These are phyloP conservation scores for Leptura quadrifasciata DNA, from an alignment of 2,888 invertebrate genomes.

Conservation along the genomic window DNA sequence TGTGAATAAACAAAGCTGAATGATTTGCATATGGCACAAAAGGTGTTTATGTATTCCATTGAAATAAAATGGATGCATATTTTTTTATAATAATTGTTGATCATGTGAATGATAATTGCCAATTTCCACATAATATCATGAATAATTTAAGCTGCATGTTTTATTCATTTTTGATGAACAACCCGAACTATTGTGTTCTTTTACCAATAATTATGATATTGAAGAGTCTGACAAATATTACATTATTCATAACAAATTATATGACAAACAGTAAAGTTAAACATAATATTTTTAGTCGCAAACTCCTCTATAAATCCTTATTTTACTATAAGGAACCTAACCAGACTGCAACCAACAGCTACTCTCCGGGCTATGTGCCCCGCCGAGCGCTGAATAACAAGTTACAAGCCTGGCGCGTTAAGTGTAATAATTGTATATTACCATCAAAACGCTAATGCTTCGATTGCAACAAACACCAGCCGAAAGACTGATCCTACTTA, in stretches of 20 bases:
- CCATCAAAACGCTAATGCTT: too few relatives aligned
- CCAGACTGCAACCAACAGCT: too few relatives aligned
- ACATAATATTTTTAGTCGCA: too few relatives aligned
- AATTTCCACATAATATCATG: constrained; percentile 32
- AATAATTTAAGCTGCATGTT: neutral
- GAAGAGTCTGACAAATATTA: neutral
- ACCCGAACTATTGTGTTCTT: neutral
- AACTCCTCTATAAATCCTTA: too few relatives aligned
- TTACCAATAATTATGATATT: neutral
- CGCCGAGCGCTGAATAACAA: too few relatives aligned
- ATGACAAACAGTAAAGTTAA: too few relatives aligned
- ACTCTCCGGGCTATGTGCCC: too few relatives aligned
- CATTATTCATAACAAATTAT: neutral
- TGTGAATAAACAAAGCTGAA: constrained; percentile 56
- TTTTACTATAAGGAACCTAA: too few relatives aligned
- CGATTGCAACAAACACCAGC: too few relatives aligned
- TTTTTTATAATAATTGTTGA: constrained; percentile 37
- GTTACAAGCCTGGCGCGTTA: too few relatives aligned
- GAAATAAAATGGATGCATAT: constrained; percentile 44
- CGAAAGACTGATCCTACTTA: too few relatives aligned
- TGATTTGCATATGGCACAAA: constrained; percentile 48
- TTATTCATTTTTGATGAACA: constrained; percentile 19
- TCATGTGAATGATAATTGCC: constrained; percentile 38
- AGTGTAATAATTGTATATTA: too few relatives aligned
- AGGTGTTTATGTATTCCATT: constrained; percentile 53